A percentile compares a stretch with the other conserved stretches of the same genome.
Conservation (phyloP, 92 coral and sea anemone species). For the Umimayanthus chanpuru region DNA sequence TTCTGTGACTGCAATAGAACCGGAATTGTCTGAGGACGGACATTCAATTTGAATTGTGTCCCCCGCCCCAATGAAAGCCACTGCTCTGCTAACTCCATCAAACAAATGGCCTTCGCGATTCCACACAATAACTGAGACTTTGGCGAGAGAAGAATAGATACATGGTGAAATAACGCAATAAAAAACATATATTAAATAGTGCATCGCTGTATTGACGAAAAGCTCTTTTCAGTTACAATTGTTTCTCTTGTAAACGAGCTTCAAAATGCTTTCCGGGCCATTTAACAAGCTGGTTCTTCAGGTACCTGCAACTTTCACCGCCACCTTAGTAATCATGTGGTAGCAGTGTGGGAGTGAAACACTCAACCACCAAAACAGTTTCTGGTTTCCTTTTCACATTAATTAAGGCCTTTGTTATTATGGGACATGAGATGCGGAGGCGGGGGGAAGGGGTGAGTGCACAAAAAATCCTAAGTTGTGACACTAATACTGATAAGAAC, state of each 20-base stretch:
- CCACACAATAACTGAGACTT: constrained; percentile 20
- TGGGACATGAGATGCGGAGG: no score
- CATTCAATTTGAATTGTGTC: constrained; percentile 34
- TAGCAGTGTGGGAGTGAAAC: not conserved
- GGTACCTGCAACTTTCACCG: not conserved
- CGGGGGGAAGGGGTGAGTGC: no score
- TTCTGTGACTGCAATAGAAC: constrained; percentile 3
- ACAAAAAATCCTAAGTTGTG: no score
- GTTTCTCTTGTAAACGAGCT: not conserved
- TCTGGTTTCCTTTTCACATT: no score
- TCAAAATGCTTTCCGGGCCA: not conserved
- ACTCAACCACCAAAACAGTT: not conserved
- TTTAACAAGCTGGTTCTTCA: not conserved
- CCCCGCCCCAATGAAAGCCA: constrained; percentile 34
- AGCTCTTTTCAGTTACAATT: not conserved
- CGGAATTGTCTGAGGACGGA: not conserved
- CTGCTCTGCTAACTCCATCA: constrained; percentile 28
- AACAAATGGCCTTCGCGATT: constrained; percentile 37
- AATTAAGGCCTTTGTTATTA: no score
- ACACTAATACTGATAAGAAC: no score
- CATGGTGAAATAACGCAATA: not conserved
- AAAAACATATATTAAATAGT: not conserved
- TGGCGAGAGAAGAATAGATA: not conserved
- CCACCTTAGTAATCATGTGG: not conserved
- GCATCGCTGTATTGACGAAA: not conserved